phyloP scores from a whole-genome alignment of 2,113 vertebrate genomes.

The Acanthisitta chloris region DNA sequence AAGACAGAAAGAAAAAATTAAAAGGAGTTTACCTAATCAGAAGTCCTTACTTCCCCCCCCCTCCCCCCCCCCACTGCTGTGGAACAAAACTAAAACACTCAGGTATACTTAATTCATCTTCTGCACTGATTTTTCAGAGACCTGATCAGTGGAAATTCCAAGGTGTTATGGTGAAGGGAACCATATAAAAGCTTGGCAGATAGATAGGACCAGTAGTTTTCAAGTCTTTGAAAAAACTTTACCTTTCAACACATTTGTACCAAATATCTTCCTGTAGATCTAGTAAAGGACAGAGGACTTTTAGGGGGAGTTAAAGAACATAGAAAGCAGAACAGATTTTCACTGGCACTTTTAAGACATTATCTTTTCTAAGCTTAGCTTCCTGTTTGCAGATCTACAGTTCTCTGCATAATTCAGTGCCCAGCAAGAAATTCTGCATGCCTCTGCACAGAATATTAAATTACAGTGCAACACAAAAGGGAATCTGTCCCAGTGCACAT shows the following conservation, averaged over 20 bases:
- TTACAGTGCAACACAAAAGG: conserved; percentile 35
- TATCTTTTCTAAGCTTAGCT: conserved; percentile 41
- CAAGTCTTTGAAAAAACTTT: conserved; percentile 46
- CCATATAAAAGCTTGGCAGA: conserved; percentile 26
- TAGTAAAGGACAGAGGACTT: conserved; percentile 37
- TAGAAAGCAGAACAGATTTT: conserved; percentile 37
- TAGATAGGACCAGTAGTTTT: not conserved
- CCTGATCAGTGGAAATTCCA: conserved; percentile 1
- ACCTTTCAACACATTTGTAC: conserved; percentile 25
- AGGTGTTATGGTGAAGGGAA: conserved; percentile 6
- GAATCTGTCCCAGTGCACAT: not conserved
- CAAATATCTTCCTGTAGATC: conserved; percentile 10
- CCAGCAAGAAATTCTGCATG: conserved; percentile 59
- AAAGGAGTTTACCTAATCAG: conserved; percentile 36
- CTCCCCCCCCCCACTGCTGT: not conserved
- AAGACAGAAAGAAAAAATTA: conserved; percentile 39
- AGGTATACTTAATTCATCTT: conserved; percentile 27
- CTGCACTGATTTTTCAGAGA: conserved; percentile 30
- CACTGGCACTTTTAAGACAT: conserved; percentile 16
- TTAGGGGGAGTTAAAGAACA: conserved; percentile 16
- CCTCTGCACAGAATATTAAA: conserved; percentile 58
- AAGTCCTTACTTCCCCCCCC: not conserved
- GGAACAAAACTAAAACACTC: not conserved
- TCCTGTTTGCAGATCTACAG: conserved; percentile 57
- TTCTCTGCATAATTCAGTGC: conserved; percentile 56